Percentiles rank a stretch among this genome's conserved stretches.
phyloP scores from a whole-genome alignment of 2,797 vertebrate genomes.

The Coracias cyanogaster region DNA sequence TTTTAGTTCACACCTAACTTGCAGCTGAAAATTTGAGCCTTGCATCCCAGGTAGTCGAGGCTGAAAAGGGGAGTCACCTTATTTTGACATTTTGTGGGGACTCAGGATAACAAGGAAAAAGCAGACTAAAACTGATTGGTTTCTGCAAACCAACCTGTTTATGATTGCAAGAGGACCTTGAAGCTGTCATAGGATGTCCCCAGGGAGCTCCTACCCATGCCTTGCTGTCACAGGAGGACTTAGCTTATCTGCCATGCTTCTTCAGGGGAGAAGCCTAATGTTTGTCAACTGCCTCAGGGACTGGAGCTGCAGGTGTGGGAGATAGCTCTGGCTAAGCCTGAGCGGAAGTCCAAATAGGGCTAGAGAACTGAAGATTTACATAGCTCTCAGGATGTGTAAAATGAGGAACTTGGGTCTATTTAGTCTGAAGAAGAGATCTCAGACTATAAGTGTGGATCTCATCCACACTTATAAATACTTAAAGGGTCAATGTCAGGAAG shows the following conservation, averaged over 20 bases:
- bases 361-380: neutral
- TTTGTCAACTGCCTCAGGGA: neutral
- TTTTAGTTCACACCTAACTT: neutral
- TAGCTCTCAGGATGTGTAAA: neutral
- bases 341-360: neutral
- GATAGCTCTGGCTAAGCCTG: neutral
- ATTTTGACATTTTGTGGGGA: neutral
- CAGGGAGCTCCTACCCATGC: neutral
- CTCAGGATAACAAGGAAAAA: neutral
- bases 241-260: neutral
- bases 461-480: too few relatives aligned
- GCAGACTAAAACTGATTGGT: neutral
- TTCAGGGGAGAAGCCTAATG: neutral
- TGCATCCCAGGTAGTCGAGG: neutral
- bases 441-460: too few relatives aligned
- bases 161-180: neutral
- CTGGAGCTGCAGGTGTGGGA: neutral
- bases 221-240: neutral
- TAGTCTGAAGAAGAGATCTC: too few relatives aligned
- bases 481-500: too few relatives aligned
- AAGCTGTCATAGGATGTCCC: fast-evolving
- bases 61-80: neutral
- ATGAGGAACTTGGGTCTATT: too few relatives aligned
- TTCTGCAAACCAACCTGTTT: neutral
- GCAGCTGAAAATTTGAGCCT: neutral